Evolutionary conservation across 92 coral and sea anemone genomes (phyloP).

Genomic region (Blastomussa wellsi): DNA sequence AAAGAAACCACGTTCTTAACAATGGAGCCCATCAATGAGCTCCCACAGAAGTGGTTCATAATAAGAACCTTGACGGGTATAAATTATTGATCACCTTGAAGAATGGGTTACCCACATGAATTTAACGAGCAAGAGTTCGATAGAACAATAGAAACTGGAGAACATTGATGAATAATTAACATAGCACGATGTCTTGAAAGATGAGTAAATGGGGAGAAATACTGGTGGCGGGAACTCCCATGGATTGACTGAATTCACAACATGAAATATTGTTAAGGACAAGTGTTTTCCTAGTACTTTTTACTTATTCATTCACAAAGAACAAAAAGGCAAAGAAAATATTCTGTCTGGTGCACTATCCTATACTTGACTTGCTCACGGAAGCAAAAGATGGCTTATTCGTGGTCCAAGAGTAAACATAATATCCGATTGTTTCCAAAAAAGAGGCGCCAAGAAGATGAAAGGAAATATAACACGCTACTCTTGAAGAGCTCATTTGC

Average conservation of each 20-base stretch:
- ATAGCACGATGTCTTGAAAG: conserved; percentile 68
- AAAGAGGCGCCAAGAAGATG: conserved; percentile 40
- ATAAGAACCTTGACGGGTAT: conserved; percentile 67
- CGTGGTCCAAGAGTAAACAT: not conserved
- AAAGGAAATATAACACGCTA: conserved; percentile 13
- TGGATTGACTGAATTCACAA: conserved; percentile 68
- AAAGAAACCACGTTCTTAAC: conserved; percentile 77
- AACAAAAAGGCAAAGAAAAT: conserved; percentile 22
- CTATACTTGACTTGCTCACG: not conserved
- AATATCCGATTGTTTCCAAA: not conserved
- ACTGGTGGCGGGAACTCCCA: conserved; percentile 80
- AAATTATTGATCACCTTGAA: conserved; percentile 74
- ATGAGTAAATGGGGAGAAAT: conserved; percentile 50
- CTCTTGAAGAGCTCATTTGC: conserved; percentile 19
- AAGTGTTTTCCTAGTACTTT: conserved; percentile 58
- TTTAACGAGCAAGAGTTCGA: conserved; percentile 89
- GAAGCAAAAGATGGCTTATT: not conserved
- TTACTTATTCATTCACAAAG: conserved; percentile 42
- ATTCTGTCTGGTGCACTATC: conserved; percentile 30
- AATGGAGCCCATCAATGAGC: conserved; percentile 81
- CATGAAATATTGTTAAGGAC: conserved; percentile 55
- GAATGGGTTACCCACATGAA: conserved; percentile 88
- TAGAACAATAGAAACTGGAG: conserved; percentile 77
- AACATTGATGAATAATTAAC: conserved; percentile 78
- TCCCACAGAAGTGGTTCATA: conserved; percentile 74